These are phyloP conservation scores for Xestoiulus laeticollis DNA, from an alignment of 2,888 invertebrate species.

Conservation along the genomic window DNA sequence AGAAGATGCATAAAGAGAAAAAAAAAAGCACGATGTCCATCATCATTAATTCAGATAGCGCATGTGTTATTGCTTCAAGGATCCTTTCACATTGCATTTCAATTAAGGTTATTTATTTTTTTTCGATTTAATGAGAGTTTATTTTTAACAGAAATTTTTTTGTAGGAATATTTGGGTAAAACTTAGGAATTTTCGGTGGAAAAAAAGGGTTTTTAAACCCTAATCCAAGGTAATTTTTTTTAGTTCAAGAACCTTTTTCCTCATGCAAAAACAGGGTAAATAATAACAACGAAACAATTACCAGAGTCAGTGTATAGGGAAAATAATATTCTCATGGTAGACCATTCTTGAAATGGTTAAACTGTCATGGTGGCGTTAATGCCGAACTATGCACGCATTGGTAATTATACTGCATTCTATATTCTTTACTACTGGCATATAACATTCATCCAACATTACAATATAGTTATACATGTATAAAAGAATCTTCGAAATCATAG, in stretches of 20 bases:
- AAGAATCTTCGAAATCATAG: too few species aligned
- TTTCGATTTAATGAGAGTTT: not conserved
- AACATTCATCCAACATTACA: too few species aligned
- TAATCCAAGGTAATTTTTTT: not conserved
- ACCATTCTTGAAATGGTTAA: not conserved
- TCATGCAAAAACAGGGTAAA: not conserved
- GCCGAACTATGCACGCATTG: not conserved
- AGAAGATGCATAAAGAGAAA: not conserved
- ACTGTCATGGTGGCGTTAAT: not conserved
- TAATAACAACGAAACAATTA: not conserved
- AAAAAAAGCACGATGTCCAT: not conserved
- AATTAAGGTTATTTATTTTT: constrained; percentile 12
- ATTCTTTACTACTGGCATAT: too few species aligned
- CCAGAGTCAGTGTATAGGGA: not conserved
- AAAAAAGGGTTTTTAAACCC: not conserved
- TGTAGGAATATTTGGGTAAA: not conserved
- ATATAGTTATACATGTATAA: too few species aligned
- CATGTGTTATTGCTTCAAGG: not conserved
- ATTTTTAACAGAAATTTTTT: not conserved
- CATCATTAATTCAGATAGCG: constrained; percentile 5
- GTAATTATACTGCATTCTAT: not conserved
- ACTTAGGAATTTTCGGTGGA: not conserved
- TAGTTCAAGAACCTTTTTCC: constrained; percentile 34
- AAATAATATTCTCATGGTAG: not conserved
- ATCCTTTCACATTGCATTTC: not conserved